Percentiles rank a stretch among this genome's conserved stretches.
Evolutionary conservation across 2,113 vertebrate genomes (phyloP).

Genomic region (Mastomys natalensis): DNA sequence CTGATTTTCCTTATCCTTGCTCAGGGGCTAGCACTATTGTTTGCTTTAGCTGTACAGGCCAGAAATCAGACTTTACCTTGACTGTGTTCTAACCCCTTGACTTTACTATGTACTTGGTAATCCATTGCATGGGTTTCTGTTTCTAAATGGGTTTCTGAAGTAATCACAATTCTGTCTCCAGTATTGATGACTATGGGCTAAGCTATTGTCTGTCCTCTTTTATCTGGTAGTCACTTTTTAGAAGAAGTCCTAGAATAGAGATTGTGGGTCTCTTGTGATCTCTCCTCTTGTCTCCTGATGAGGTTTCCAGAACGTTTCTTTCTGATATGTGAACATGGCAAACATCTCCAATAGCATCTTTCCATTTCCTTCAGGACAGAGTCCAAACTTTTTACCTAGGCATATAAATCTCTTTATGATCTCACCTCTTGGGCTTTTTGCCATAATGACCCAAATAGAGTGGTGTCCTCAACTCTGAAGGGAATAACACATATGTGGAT

Average conservation of each 20-base stretch:
- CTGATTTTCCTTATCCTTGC: background rate
- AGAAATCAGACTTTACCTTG: background rate
- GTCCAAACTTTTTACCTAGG: constrained; percentile 12
- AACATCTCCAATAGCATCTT: background rate
- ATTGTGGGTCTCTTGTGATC: background rate
- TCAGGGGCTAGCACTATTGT: background rate
- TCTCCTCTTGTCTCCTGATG: background rate
- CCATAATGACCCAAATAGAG: background rate
- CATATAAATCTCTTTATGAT: background rate
- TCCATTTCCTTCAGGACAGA: background rate
- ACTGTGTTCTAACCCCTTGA: background rate
- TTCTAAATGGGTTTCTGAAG: background rate
- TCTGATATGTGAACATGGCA: background rate
- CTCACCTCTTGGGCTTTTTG: constrained; percentile 24
- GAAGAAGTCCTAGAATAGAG: background rate
- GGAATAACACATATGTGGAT: background rate
- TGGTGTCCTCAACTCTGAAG: background rate
- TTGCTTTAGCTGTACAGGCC: background rate
- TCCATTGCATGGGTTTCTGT: background rate
- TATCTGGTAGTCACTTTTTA: background rate
- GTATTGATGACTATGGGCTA: background rate
- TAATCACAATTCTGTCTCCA: background rate
- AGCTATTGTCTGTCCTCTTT: background rate
- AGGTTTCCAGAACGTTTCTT: background rate
- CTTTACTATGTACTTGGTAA: background rate